Conservation (phyloP, 2,888 invertebrate genomes). For the Drosophila hawaiiensis region DNA sequence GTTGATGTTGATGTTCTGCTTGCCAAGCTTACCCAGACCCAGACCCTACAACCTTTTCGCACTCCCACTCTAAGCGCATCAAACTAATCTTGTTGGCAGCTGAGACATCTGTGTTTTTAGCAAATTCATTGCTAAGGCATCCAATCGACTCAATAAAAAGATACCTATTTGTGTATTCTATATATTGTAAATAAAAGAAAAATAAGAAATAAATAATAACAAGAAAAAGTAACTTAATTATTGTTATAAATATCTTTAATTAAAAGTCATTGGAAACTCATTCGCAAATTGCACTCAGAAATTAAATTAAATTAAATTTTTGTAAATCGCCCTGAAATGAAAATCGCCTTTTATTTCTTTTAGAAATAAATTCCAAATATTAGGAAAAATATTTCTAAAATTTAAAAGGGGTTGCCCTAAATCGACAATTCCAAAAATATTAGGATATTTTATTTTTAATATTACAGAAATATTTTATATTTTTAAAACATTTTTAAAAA, state of each 20-base stretch:
- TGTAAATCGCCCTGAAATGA: neutral
- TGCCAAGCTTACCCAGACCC: slow-evolving; percentile 41
- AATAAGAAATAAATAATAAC: neutral
- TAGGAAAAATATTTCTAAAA: neutral
- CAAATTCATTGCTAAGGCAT: slow-evolving; percentile 27
- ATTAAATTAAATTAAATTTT: too few relatives aligned
- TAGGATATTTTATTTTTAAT: neutral
- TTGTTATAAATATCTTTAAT: neutral
- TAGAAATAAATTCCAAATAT: neutral
- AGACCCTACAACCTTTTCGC: slow-evolving; percentile 4
- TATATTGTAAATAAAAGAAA: neutral
- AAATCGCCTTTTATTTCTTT: neutral
- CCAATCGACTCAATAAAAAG: neutral
- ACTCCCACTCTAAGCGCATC: slow-evolving; percentile 41
- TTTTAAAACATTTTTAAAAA: neutral
- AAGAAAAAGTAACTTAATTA: neutral
- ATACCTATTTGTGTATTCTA: neutral
- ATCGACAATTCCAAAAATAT: neutral
- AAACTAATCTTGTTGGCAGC: slow-evolving; percentile 25
- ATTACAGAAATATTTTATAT: neutral
- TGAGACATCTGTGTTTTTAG: slow-evolving; percentile 43
- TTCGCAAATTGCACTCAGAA: neutral
- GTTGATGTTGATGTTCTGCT: slow-evolving; percentile 46
- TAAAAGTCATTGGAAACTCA: neutral
- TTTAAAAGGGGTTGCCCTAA: neutral